Evolutionary conservation across 2,888 invertebrate species (phyloP), one percentile per base, ranked within the genome.

Genomic region (Syrphus vitripennis): DNA sequence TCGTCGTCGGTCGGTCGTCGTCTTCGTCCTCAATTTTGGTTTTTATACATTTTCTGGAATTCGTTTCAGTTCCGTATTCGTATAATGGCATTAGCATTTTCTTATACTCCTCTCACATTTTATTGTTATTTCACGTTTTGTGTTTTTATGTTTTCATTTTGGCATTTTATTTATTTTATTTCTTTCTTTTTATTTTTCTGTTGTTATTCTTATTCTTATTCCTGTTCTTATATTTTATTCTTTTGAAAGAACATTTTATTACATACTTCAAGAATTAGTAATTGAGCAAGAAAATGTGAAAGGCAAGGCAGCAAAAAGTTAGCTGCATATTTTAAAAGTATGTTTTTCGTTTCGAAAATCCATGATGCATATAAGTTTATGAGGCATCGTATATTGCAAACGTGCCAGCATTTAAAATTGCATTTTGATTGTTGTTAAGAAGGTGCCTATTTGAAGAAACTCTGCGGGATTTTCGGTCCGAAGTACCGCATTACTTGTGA

Each of bases 111-210:
- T 63, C 16, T 14, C 21, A 24, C 37, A 31, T 77, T 79, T 83
- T 83, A 83, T 80, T 80, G 83, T 83, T 80, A 80, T 80, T 79
- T 83, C 69, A 70, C 55, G 80, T 80, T 83, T 72, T 74, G 69
- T 69, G 61, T 76, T 81, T 81, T 81, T 83, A 79, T 83, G 83
- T 79, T 83, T 83, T 80, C 74, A 83, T 83, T 75, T 80, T 67
- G 31, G 67, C 31, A 42, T 71, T 74, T 65, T 74, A 42, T 57
- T 79, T 69, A 59, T 67, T 45, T 63, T 70, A 24, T 82, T 72
- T 50, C n/a, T 71, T 55, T 65, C 16, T 16, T 29, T 16, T 55
- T 3, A 31, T 53, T 16, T 16, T 21, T 19, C 4, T 21, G 26
- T 48, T 65, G 37, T 14, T 24, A 14, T 65, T 69, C 10, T 50